phyloP scores from a whole-genome alignment of 2,113 vertebrate species.

The Pterocles burchelli region DNA sequence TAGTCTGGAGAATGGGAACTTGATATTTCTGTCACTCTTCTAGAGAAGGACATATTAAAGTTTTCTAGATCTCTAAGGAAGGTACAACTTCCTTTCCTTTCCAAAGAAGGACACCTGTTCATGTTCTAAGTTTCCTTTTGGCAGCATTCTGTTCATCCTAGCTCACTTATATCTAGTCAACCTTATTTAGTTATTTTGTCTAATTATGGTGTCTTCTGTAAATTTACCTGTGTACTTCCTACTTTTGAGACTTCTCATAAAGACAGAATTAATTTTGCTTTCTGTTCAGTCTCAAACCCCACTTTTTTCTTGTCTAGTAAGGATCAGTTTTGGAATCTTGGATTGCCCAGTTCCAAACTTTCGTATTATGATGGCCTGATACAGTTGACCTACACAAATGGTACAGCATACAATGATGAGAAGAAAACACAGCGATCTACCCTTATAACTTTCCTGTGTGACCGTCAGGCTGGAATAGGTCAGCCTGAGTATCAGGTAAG shows the following conservation, averaged over 20 bases:
- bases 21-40: not conserved
- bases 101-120: not conserved
- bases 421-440: conserved; percentile 83
- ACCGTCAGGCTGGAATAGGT: conserved; percentile 81
- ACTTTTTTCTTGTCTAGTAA: conserved; percentile 16
- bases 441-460: conserved; percentile 92
- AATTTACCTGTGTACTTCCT: not conserved
- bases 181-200: not conserved
- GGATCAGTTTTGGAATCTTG: conserved; percentile 83
- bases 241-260: not conserved
- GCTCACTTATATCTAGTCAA: not conserved
- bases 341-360: conserved; percentile 81
- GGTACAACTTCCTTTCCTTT: not conserved
- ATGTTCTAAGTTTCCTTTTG: not conserved
- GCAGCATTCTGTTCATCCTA: not conserved
- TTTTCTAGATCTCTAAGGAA: not conserved
- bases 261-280: not conserved
- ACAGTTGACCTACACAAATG: conserved; percentile 86
- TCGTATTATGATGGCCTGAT: conserved; percentile 93
- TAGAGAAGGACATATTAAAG: not conserved
- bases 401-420: conserved; percentile 85
- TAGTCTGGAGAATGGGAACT: not conserved
- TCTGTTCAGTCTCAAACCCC: not conserved
- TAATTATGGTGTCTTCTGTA: not conserved
- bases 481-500: conserved; percentile 90